Evolutionary conservation across 2,888 invertebrate species (phyloP).

Genomic region (Ochropleura plecta): DNA sequence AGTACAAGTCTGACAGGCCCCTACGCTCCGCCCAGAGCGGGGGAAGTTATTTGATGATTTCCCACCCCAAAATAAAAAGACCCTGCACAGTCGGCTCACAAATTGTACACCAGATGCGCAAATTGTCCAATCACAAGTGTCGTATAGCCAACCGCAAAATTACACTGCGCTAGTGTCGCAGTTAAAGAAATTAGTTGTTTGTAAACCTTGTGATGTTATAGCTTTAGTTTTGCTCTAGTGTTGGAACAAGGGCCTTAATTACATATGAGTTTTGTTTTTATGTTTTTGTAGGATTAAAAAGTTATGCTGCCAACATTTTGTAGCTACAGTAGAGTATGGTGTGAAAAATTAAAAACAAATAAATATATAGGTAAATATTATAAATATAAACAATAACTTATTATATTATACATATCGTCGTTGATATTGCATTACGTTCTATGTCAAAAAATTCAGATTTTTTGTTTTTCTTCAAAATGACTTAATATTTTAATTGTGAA

Average conservation of each 20-base stretch:
- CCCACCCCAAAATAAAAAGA: too few relatives aligned
- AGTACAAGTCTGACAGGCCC: too few relatives aligned
- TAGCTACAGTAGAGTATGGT: background rate
- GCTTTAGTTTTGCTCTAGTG: slow-evolving; percentile 15
- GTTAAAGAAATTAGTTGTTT: slow-evolving; percentile 19
- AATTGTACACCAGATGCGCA: slow-evolving; percentile 17
- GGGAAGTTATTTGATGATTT: too few relatives aligned
- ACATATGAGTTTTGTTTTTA: slow-evolving; percentile 19
- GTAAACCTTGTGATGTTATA: background rate
- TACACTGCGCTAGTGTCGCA: slow-evolving; percentile 6
- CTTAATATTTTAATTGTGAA: background rate
- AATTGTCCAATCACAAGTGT: slow-evolving; percentile 5
- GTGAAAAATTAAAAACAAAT: background rate
- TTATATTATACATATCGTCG: background rate
- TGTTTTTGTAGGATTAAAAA: slow-evolving; percentile 17
- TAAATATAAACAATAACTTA: too few relatives aligned
- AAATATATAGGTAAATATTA: too few relatives aligned
- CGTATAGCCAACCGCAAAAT: slow-evolving; percentile 18
- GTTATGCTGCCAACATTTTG: background rate
- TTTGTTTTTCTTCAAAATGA: background rate
- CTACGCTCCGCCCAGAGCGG: too few relatives aligned
- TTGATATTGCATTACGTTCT: slow-evolving; percentile 1
- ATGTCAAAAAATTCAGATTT: background rate
- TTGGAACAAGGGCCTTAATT: slow-evolving; percentile 11
- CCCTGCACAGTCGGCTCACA: background rate